phyloP scores from a whole-genome alignment of 2,888 invertebrate genomes.

The Creontiades dilutus region DNA sequence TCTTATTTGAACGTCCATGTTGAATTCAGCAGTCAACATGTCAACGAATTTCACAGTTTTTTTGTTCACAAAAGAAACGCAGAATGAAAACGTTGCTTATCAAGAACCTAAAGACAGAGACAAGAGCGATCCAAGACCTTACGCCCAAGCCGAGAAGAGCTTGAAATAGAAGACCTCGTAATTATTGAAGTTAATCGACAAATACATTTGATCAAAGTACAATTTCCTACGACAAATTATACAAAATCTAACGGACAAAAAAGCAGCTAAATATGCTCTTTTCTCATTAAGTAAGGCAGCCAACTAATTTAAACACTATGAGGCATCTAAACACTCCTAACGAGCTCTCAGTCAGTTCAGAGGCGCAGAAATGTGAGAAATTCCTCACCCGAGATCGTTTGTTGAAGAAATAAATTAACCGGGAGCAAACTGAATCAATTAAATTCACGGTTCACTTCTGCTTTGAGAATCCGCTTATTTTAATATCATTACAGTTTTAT shows the following conservation, averaged over 20 bases:
- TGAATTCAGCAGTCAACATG: conserved; percentile 36
- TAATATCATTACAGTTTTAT: too few species aligned
- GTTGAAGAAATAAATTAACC: not conserved
- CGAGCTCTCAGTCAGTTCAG: not conserved
- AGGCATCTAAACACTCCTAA: conserved; percentile 9
- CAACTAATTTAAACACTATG: not conserved
- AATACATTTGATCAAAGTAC: conserved; percentile 4
- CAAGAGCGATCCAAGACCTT: conserved; percentile 67
- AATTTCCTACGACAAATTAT: not conserved
- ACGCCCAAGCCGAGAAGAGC: conserved; percentile 71
- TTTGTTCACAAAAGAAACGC: not conserved
- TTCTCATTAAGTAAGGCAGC: not conserved
- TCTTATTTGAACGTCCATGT: not conserved
- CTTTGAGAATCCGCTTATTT: too few species aligned
- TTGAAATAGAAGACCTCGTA: conserved; percentile 47
- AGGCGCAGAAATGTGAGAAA: conserved; percentile 12
- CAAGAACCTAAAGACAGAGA: conserved; percentile 43
- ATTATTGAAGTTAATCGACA: not conserved
- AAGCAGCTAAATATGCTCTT: conserved; percentile 16
- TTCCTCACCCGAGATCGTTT: not conserved
- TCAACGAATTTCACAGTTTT: not conserved
- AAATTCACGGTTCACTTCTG: not conserved
- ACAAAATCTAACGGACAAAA: not conserved
- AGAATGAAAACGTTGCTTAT: not conserved
- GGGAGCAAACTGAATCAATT: not conserved